Evolutionary conservation across 2,888 invertebrate species (phyloP), one percentile per base, ranked within the genome.

Genomic region (Ochropleura leucogaster): DNA sequence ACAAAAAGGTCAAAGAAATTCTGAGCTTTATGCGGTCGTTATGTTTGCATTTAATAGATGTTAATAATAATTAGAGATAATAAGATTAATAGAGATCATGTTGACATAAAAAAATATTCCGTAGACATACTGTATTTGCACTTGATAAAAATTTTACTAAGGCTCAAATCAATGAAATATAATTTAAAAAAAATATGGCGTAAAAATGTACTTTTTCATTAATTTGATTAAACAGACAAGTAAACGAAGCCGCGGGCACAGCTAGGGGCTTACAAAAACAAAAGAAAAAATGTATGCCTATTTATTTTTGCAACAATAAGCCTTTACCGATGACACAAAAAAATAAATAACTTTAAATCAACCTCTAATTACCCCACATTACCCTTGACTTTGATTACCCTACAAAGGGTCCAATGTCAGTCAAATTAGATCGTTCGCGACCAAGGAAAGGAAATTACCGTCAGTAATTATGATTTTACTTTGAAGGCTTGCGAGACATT

Each of bases 391-490:
- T 74, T 78, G 63, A 80, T 77, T 44, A 57, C 30, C 63, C 47
- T 63, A 70, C 67, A 69, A 79, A 83, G 72, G 42, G 42, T 42
- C 30, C 75, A 73, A 72, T 79, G 65, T 55, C 57, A 42, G 0
- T 57, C 57, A 72, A 72, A 81, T 72, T 73, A 81, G 57, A 59
- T 59, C 68, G 66, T 75, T 75, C n/a, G 12, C 73, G 40, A 73
- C 42, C 46, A 72, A 53, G 18, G 75, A 18, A 76, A 75, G 75
- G 79, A 83, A 75, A 83, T 74, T 55, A 68, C 69, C 40, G 70
- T 40, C 62, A 42, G 53, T 64, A 81, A 79, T 83, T 81, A 83
- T 73, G 57, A 66, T 71, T 63, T 82, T 20, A 47, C 60, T 80
- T 80, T 80, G 77, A 83, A 67, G 14, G 59, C 10, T 42, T 30